A percentile compares a stretch with the other conserved stretches of the same genome.
phyloP scores from a whole-genome alignment of 2,888 invertebrate genomes.

The Perithous albicinctus region DNA sequence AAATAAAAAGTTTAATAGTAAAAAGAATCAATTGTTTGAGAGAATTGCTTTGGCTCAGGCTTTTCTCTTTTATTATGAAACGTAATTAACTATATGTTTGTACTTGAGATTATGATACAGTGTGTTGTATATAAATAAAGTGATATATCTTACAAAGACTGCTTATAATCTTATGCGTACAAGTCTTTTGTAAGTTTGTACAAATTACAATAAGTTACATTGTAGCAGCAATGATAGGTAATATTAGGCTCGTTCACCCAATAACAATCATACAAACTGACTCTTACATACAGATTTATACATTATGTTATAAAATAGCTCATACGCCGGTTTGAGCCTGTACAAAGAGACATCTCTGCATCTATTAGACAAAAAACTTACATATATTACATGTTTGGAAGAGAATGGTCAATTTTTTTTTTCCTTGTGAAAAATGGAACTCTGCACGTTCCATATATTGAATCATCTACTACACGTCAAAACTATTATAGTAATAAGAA shows the following conservation, averaged over 20 bases:
- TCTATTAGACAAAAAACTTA: constrained; percentile 60
- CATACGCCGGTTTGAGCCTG: constrained; percentile 70
- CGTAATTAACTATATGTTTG: constrained; percentile 82
- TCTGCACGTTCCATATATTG: constrained; percentile 54
- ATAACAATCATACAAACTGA: constrained; percentile 76
- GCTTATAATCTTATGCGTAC: constrained; percentile 76
- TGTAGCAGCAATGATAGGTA: constrained; percentile 79
- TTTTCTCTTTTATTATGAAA: constrained; percentile 80
- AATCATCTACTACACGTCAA: constrained; percentile 61
- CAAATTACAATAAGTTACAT: constrained; percentile 81
- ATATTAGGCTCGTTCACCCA: constrained; percentile 77
- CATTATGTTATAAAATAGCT: constrained; percentile 75
- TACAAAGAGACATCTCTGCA: constrained; percentile 75
- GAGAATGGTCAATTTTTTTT: constrained; percentile 63
- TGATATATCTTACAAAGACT: constrained; percentile 82
- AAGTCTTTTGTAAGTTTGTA: constrained; percentile 82
- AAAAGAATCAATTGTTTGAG: constrained; percentile 8
- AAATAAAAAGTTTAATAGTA: neutral
- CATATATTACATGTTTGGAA: constrained; percentile 70
- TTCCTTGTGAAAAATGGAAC: constrained; percentile 60
- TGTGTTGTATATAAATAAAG: constrained; percentile 83
- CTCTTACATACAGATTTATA: constrained; percentile 76
- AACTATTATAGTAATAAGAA: constrained; percentile 56
- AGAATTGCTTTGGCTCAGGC: constrained; percentile 62
- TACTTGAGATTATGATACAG: constrained; percentile 82